Conservation (phyloP, 2,888 invertebrate species). For the Volucella zonaria region DNA sequence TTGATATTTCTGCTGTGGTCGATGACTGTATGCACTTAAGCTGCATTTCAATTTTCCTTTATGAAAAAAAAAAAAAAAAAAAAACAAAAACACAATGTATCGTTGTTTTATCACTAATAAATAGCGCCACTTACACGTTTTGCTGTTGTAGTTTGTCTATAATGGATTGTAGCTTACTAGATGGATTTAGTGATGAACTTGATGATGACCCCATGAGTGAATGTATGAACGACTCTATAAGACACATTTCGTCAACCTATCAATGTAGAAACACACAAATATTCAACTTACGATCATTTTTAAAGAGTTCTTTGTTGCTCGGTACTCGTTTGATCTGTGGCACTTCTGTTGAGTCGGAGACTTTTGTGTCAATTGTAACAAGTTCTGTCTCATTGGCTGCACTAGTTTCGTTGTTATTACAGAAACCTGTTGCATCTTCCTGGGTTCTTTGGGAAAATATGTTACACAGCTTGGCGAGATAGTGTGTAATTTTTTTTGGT, state of each 20-base stretch:
- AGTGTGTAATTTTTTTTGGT: conserved; percentile 78
- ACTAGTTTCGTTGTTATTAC: conserved; percentile 77
- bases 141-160: conserved; percentile 79
- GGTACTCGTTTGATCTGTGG: conserved; percentile 40
- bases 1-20: conserved; percentile 78
- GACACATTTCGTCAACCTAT: background rate
- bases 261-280: background rate
- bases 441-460: conserved; percentile 76
- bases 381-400: conserved; percentile 76
- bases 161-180: conserved; percentile 79
- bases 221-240: conserved; percentile 52
- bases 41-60: conserved; percentile 79
- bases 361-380: conserved; percentile 71
- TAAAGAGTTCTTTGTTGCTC: conserved; percentile 47
- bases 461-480: conserved; percentile 79
- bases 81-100: background rate
- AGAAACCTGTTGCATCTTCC: conserved; percentile 78
- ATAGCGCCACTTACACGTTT: conserved; percentile 77
- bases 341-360: conserved; percentile 47
- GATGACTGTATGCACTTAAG: conserved; percentile 77
- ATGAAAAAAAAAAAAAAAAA: conserved; percentile 39
- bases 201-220: conserved; percentile 77
- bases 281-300: conserved; percentile 57
- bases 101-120: conserved; percentile 15
- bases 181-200: conserved; percentile 76